Base-by-base conservation (phyloP, 2,797 vertebrate genomes). In the Pitangus sulphuratus region DNA sequence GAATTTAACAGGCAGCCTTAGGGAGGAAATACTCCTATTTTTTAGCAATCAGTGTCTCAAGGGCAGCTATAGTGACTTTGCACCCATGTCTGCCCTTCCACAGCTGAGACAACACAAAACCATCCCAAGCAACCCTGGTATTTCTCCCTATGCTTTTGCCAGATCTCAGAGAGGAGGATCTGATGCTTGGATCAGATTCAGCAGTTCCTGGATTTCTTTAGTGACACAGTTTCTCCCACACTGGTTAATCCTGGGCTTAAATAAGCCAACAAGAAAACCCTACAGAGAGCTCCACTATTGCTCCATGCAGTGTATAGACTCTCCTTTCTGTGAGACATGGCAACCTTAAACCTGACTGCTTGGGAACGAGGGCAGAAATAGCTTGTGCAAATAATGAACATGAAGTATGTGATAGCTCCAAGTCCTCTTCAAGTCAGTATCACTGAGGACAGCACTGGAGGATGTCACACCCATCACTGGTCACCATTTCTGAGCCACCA, bases 1-100 rank as follows among this genome's bases (percentile, higher is more conserved):
- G 69, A 84, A 51, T 92, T 86, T 58, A 69, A 71, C n/a, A 87
- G 79, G 42, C 26, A 89, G 40, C n/a, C 54, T 35, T 37, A 40
- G 31, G 65, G 47, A 86, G 37, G 44, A 82, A 95, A 91, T 70
- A 82, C 2, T 74, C 22, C 40, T 19, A 3, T 8, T 39, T 83
- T 87, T 62, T 22, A 77, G 51, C 58, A 45, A 60, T 39, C 74
- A 35, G 9, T 18, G 37, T 83, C 47, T 30, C 37, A 72, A 69
- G 28, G 45, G 50, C 72, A 80, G 45, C 20, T 68, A 42, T 19
- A 21, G 7, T 30, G 42, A 64, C 74, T 72, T 66, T 74, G 51
- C 58, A 90, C 11, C 26, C 31, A 28, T 1, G 22, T 48, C 88
- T 82, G 45, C 44, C 47, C 28, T 84, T 84, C 74, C 66, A 28